phyloP scores from a whole-genome alignment of 2,113 vertebrate genomes.

The Lampris megalopsis region DNA sequence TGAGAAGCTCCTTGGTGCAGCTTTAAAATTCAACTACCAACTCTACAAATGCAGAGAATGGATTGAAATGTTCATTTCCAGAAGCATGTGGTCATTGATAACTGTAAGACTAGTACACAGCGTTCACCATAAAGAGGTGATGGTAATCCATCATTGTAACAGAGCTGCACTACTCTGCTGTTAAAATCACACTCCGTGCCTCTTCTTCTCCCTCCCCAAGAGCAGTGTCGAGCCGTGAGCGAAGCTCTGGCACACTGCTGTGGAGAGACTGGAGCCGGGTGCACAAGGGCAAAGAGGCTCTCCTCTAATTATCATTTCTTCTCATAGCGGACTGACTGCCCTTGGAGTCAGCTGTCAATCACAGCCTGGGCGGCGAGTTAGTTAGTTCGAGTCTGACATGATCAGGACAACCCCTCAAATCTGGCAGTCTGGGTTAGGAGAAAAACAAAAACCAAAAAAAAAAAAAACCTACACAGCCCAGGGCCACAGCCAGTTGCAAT shows the following conservation, averaged over 20 bases:
- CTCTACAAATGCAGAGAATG: background rate
- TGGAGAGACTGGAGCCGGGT: slow-evolving; percentile 20
- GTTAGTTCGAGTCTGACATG: slow-evolving; percentile 34
- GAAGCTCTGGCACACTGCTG: slow-evolving; percentile 37
- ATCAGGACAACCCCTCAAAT: slow-evolving; percentile 47
- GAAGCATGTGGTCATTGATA: slow-evolving; percentile 10
- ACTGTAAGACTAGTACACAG: slow-evolving; percentile 2
- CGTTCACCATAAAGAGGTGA: slow-evolving; percentile 2
- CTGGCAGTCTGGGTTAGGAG: slow-evolving; percentile 40
- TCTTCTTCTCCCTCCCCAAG: slow-evolving; percentile 11
- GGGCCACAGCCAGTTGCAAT: slow-evolving; percentile 61
- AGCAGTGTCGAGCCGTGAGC: slow-evolving; percentile 45
- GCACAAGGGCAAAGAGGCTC: slow-evolving; percentile 22
- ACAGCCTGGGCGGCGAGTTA: slow-evolving; percentile 35
- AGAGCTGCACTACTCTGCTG: slow-evolving; percentile 19
- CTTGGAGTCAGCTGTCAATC: slow-evolving; percentile 71
- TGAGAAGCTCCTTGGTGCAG: too few species aligned
- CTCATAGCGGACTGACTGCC: slow-evolving; percentile 40
- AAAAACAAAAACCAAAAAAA: background rate
- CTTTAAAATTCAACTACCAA: background rate
- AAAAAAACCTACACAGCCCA: slow-evolving; percentile 40
- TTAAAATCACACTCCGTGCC: slow-evolving; percentile 15
- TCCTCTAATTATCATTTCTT: slow-evolving; percentile 64
- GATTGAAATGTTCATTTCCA: background rate
- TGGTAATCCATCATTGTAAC: slow-evolving; percentile 21